Conservation (phyloP, 1,140 invertebrate genomes). For the Chelonus insularis region DNA sequence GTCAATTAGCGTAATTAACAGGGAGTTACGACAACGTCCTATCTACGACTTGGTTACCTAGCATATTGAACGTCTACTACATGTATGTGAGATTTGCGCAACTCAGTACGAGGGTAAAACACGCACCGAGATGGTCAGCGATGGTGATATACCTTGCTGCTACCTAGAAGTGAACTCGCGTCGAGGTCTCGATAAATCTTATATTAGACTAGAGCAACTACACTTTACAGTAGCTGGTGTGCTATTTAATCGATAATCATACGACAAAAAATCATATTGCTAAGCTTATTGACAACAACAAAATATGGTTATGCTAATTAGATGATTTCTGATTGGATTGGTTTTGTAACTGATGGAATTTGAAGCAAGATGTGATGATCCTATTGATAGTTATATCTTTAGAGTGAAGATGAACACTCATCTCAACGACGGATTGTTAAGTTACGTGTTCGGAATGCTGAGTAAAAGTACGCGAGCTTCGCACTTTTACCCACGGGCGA, state of each 20-base stretch:
- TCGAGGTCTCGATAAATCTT: neutral
- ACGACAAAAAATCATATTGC: slow-evolving; percentile 9
- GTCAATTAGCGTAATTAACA: slow-evolving; percentile 44
- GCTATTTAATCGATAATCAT: slow-evolving; percentile 14
- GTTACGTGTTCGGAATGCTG: slow-evolving; percentile 11
- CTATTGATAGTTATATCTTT: too few relatives aligned
- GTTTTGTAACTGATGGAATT: neutral
- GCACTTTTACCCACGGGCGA: slow-evolving; percentile 18
- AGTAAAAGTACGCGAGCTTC: slow-evolving; percentile 5
- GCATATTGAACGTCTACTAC: neutral
- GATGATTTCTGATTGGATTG: neutral
- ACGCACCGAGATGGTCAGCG: slow-evolving; percentile 14
- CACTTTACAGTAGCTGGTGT: neutral
- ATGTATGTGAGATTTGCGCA: neutral
- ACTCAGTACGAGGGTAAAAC: slow-evolving; percentile 11
- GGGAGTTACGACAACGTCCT: slow-evolving; percentile 23
- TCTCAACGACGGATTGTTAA: slow-evolving; percentile 6
- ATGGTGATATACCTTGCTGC: neutral
- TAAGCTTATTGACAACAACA: neutral
- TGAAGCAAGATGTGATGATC: too few relatives aligned
- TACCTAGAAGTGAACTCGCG: neutral
- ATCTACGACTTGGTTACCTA: neutral
- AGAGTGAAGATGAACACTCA: neutral
- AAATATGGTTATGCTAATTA: slow-evolving; percentile 19
- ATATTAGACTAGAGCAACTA: neutral